Percentiles rank a stretch among this genome's conserved stretches.
phyloP scores from a whole-genome alignment of 2,888 invertebrate genomes.

The Norana najaformis region DNA sequence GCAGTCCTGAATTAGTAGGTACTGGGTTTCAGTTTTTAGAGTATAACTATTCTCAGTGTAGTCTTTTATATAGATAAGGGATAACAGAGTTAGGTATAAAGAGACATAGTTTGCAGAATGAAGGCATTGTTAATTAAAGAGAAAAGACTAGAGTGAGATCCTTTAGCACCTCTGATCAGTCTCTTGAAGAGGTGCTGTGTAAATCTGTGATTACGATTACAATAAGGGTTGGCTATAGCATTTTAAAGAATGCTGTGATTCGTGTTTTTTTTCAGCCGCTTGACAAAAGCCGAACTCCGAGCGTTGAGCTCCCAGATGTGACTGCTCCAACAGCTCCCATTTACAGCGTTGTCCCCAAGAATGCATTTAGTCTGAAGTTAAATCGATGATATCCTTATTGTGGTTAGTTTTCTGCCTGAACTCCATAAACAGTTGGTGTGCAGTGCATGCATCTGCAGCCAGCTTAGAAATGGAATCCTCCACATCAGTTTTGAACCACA shows the following conservation, averaged over 20 bases:
- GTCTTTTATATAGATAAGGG: too few species aligned
- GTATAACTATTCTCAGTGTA: too few species aligned
- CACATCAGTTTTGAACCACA: background rate
- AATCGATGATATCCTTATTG: background rate
- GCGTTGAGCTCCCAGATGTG: slow-evolving; percentile 14
- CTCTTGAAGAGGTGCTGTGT: too few species aligned
- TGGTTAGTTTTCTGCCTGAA: background rate
- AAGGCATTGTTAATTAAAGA: too few species aligned
- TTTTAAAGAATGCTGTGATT: background rate
- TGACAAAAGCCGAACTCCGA: background rate
- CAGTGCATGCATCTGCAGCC: background rate
- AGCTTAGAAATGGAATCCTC: background rate
- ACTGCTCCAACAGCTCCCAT: background rate
- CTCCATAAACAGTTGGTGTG: background rate
- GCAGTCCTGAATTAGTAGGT: too few species aligned
- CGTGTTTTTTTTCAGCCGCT: slow-evolving; percentile 3
- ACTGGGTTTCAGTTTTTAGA: too few species aligned
- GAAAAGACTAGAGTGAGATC: too few species aligned
- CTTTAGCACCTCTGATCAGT: too few species aligned
- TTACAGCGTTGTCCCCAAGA: background rate
- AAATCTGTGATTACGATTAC: background rate
- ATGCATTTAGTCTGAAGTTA: slow-evolving; percentile 18
- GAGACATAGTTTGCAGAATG: too few species aligned
- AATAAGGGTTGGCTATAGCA: background rate
- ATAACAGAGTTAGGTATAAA: too few species aligned